Evolutionary conservation across 1,140 invertebrate species (phyloP).

Genomic region (Drosophila mayri): DNA sequence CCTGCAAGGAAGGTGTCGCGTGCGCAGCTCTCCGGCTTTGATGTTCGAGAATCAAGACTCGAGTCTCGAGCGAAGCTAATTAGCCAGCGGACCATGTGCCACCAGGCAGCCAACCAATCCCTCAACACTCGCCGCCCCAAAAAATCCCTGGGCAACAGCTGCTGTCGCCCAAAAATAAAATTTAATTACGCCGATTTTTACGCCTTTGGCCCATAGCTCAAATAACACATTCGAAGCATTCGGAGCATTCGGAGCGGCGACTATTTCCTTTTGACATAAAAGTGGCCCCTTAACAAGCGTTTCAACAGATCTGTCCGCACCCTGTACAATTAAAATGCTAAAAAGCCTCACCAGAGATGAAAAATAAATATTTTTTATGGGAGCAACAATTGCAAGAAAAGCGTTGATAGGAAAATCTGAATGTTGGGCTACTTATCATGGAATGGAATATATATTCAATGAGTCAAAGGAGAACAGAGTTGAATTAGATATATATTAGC

Average conservation of each 20-base stretch:
- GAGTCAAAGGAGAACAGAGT: not conserved
- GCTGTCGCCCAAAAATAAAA: conserved; percentile 65
- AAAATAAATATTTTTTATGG: conserved; percentile 19
- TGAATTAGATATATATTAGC: not conserved
- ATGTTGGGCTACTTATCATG: conserved; percentile 10
- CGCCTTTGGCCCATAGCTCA: conserved; percentile 75
- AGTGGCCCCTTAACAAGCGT: conserved; percentile 78
- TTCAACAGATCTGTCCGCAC: conserved; percentile 81
- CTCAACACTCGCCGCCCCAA: conserved; percentile 61
- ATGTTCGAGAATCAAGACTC: conserved; percentile 52
- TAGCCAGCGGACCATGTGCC: conserved; percentile 60
- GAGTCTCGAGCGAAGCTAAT: conserved; percentile 66
- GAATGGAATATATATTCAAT: not conserved
- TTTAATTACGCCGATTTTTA: conserved; percentile 83
- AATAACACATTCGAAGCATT: conserved; percentile 62
- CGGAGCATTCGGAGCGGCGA: conserved; percentile 23
- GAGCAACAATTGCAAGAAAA: conserved; percentile 35
- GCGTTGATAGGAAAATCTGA: not conserved
- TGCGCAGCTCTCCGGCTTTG: conserved; percentile 64
- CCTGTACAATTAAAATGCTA: conserved; percentile 74
- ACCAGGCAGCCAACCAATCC: conserved; percentile 50
- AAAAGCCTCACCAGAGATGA: conserved; percentile 53
- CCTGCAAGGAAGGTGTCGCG: conserved; percentile 65
- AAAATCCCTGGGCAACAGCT: conserved; percentile 51
- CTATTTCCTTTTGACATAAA: conserved; percentile 82